Evolutionary conservation across 2,113 vertebrate genomes (phyloP).

Genomic region (Marmota flaviventris): DNA sequence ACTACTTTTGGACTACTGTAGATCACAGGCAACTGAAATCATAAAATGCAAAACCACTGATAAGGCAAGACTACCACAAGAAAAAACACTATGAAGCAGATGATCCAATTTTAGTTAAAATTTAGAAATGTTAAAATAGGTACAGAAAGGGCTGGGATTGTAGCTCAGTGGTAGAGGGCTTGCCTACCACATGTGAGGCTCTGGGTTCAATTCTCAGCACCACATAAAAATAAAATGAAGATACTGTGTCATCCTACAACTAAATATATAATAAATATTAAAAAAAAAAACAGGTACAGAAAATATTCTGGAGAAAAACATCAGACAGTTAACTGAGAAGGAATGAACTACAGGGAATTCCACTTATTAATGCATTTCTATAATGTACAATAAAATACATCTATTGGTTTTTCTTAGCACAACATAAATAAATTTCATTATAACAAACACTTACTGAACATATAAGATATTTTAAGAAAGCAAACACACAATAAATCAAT

Average conservation of each 20-base stretch:
- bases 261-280: too few species aligned
- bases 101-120: slow-evolving; percentile 11
- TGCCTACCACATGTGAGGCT: too few species aligned
- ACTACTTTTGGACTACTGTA: background rate
- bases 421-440: background rate
- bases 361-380: background rate
- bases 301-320: slow-evolving; percentile 1
- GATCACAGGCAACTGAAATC: background rate
- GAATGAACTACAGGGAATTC: background rate
- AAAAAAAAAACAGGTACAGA: background rate
- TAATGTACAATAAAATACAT: background rate
- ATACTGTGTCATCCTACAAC: too few species aligned
- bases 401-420: background rate
- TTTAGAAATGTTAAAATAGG: background rate
- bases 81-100: background rate
- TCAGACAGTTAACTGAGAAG: background rate
- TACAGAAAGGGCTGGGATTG: background rate
- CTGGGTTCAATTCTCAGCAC: too few species aligned
- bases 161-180: too few species aligned
- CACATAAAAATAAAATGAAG: too few species aligned
- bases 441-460: background rate
- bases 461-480: background rate
- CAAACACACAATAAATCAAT: too few species aligned
- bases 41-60: background rate
- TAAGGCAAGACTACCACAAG: background rate